Conservation (phyloP, 2,888 invertebrate species). For the Lymantria monacha region DNA sequence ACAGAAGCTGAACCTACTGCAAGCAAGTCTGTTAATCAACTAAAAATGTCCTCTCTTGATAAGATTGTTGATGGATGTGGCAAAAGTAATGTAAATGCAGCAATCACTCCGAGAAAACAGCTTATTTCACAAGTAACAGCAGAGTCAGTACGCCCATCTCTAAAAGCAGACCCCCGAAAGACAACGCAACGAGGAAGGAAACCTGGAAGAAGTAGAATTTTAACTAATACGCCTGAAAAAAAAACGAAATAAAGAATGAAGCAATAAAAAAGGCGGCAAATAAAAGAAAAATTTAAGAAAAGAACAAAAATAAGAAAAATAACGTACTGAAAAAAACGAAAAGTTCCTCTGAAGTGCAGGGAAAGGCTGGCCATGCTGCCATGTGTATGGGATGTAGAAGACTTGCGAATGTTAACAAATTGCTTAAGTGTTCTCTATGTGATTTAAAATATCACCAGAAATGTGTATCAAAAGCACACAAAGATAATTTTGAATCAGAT, state of each 20-base stretch:
- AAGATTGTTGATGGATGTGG: neutral
- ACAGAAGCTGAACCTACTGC: too few relatives aligned
- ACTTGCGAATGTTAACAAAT: neutral
- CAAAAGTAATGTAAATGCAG: neutral
- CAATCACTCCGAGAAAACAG: neutral
- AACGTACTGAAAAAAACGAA: neutral
- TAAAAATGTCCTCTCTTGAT: too few relatives aligned
- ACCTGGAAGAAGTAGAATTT: neutral
- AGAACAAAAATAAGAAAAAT: neutral
- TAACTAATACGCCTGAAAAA: constrained; percentile 1
- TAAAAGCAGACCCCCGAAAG: neutral
- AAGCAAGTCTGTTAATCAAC: too few relatives aligned
- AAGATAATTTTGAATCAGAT: neutral
- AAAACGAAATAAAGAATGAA: neutral
- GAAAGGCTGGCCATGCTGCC: neutral
- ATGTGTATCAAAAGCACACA: neutral
- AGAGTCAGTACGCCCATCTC: too few relatives aligned
- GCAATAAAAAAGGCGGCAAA: neutral
- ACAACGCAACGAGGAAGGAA: neutral
- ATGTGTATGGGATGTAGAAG: neutral
- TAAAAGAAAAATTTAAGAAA: neutral
- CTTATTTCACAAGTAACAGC: too few relatives aligned
- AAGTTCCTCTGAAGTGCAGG: neutral
- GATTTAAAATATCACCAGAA: neutral
- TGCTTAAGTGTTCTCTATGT: neutral